Conservation (phyloP, 2,113 vertebrate species). For the Elephantulus edwardii region DNA sequence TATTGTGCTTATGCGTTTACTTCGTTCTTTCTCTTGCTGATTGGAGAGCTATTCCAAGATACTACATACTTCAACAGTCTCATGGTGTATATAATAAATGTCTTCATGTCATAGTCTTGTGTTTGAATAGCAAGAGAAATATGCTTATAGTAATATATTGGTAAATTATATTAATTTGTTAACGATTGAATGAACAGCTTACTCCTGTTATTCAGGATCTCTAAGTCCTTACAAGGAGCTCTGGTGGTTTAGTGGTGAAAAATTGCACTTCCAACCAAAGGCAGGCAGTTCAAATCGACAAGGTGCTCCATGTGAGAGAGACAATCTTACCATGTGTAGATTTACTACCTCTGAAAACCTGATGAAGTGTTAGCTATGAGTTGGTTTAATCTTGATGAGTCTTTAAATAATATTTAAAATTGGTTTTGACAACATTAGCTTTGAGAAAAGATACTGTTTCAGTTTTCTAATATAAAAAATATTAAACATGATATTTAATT, state of each 20-base stretch:
- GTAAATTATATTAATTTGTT: not conserved
- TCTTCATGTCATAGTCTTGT: not conserved
- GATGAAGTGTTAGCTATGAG: too few relatives aligned
- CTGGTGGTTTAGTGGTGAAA: too few relatives aligned
- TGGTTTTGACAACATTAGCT: not conserved
- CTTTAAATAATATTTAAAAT: not conserved
- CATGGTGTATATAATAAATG: not conserved
- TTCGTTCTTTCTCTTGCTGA: slow-evolving; percentile 1
- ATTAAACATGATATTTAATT: not conserved
- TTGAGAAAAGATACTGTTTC: not conserved
- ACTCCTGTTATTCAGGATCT: not conserved
- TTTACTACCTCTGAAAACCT: too few relatives aligned
- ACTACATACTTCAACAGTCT: not conserved
- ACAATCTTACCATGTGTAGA: too few relatives aligned
- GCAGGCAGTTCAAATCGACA: too few relatives aligned
- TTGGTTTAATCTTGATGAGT: too few relatives aligned
- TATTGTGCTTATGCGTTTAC: slow-evolving; percentile 3
- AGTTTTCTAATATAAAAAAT: not conserved
- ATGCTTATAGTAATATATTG: too few relatives aligned
- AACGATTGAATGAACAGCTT: not conserved
- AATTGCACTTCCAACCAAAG: too few relatives aligned
- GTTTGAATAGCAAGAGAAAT: not conserved
- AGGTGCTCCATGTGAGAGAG: too few relatives aligned
- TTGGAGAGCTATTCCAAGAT: not conserved
- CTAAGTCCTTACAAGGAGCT: not conserved